Percentiles rank a stretch among this genome's conserved stretches.
Evolutionary conservation across 2,797 vertebrate species (phyloP).

Genomic region (Thamnophis elegans): DNA sequence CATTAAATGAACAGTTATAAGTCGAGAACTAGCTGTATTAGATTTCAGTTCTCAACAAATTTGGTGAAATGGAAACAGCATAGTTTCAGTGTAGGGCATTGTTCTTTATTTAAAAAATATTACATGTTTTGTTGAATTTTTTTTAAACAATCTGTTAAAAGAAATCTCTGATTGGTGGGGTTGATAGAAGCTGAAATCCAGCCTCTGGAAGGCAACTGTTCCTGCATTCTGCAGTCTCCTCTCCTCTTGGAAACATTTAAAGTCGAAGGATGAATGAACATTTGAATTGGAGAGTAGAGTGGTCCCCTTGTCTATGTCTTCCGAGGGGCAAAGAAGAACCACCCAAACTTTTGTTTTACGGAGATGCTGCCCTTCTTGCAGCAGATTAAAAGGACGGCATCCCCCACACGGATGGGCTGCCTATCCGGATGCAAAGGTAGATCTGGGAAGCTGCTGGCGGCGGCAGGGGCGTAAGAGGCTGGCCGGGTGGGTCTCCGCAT

Average conservation of each 20-base stretch:
- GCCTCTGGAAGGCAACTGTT: not conserved
- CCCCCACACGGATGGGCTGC: not conserved
- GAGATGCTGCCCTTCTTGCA: not conserved
- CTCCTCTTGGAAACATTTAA: not conserved
- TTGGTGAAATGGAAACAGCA: not conserved
- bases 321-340: not conserved
- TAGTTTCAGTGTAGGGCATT: not conserved
- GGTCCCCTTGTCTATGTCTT: not conserved
- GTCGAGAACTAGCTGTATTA: not conserved
- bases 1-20: not conserved
- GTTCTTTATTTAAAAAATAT: not conserved
- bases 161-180: not conserved
- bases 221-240: not conserved
- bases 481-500: not conserved
- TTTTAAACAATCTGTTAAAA: not conserved
- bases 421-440: not conserved
- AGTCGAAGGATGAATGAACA: not conserved
- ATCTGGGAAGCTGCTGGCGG: not conserved
- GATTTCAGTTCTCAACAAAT: not conserved
- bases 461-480: too few species aligned
- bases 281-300: not conserved
- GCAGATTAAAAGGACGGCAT: not conserved
- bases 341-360: not conserved
- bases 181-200: not conserved
- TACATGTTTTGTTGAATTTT: not conserved